Base-by-base conservation (phyloP, 2,888 invertebrate genomes). In the Oxytorus armatus region DNA sequence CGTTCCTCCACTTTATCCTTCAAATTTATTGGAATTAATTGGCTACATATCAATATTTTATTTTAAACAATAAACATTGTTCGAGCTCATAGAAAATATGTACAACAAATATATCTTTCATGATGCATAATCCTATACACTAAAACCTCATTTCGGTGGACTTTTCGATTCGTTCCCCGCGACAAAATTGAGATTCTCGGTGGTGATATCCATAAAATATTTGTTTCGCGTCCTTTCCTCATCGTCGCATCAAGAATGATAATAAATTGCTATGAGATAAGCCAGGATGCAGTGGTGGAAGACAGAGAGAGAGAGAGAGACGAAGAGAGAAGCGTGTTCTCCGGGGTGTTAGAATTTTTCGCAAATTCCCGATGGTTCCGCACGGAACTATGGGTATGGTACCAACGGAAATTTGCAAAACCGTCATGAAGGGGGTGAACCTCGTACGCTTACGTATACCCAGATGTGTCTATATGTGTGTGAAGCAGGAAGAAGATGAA, bases 341-440 rank as follows among this genome's bases (percentile, higher is more conserved):
- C 29, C 33, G 8, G 55, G 55, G 33, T 55, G 29, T 55, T 33
- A n/a, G n/a, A n/a, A n/a, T n/a, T n/a, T n/a, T n/a, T n/a, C n/a
- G n/a, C n/a, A n/a, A n/a, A n/a, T n/a, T n/a, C n/a, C n/a, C n/a
- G n/a, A n/a, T n/a, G n/a, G n/a, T n/a, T n/a, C n/a, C n/a, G n/a
- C n/a, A n/a, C n/a, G 21, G 57, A 14, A 39, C 57, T 59, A 39
- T 47, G 66, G 1, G 29, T 11, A 49, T 53, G 21, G 10, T 23
- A 63, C 47, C 14, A 59, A 23, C 33, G 77, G 63, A 79, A 83
- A 79, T 77, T 63, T 73, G 70, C 23, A 55, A 44, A 69, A 77
- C 59, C 63, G 33, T 23, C 18, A 47, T 70, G 69, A 76, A 49
- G 70, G 10, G 36, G 10, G 36, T 57, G 72, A 63, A 53, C 39